A percentile compares a stretch with the other conserved stretches of the same genome.
These are phyloP conservation scores for Mastacembelus armatus DNA, from an alignment of 2,797 vertebrate genomes.

Conservation along the genomic window DNA sequence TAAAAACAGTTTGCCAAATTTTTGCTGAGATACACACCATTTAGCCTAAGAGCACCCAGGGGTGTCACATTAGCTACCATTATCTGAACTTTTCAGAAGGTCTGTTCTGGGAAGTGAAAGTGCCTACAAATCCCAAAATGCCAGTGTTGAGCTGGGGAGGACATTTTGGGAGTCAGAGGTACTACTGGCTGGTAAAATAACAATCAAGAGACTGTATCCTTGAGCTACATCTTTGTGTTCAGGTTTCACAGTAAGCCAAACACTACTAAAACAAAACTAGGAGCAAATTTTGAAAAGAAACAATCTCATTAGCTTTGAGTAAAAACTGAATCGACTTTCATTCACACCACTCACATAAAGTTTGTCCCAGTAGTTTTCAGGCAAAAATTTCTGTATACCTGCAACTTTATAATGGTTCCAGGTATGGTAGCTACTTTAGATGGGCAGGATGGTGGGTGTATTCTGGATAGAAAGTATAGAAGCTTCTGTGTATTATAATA, in stretches of 20 bases:
- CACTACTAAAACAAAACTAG: neutral
- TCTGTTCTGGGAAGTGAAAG: no score
- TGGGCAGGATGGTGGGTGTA: conserved; percentile 10
- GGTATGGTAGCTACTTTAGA: conserved; percentile 22
- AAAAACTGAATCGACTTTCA: neutral
- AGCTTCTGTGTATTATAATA: neutral
- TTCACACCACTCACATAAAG: neutral
- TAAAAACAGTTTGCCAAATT: neutral
- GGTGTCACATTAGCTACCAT: neutral
- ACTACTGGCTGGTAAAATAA: neutral
- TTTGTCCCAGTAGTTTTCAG: neutral
- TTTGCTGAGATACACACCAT: neutral
- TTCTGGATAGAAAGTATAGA: neutral
- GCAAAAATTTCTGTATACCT: neutral
- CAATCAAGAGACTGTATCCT: conserved; percentile 1
- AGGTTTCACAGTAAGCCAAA: neutral
- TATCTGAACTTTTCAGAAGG: no score
- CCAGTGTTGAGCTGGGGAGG: neutral
- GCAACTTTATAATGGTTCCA: neutral
- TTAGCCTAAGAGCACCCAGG: neutral
- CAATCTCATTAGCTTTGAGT: neutral
- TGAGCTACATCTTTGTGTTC: conserved; percentile 9
- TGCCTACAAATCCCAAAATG: neutral
- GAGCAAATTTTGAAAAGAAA: neutral
- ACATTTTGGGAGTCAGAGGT: neutral